phyloP scores from a whole-genome alignment of 2,888 invertebrate genomes.

The Pristionchus exspectatus region DNA sequence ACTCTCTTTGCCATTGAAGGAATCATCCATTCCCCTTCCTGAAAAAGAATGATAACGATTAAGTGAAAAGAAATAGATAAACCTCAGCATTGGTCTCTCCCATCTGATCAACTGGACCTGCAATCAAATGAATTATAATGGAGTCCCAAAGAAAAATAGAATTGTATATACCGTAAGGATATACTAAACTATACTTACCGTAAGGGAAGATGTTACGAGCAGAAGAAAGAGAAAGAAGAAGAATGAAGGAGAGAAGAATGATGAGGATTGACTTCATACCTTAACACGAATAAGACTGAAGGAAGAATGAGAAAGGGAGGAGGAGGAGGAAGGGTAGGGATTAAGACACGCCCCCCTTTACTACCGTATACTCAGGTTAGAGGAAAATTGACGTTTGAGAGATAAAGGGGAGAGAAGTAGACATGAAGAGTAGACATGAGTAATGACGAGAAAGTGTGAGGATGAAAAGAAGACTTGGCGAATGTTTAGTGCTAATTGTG shows the following conservation, averaged over 20 bases:
- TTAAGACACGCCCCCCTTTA: neutral
- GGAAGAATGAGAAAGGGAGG: neutral
- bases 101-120: neutral
- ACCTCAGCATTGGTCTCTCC: constrained; percentile 10
- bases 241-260: constrained; percentile 10
- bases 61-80: neutral
- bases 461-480: neutral
- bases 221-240: neutral
- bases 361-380: constrained; percentile 39
- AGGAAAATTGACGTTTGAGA: constrained; percentile 30
- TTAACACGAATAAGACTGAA: neutral
- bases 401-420: neutral
- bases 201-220: neutral
- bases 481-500: constrained; percentile 27
- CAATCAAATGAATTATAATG: neutral
- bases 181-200: neutral
- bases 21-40: constrained; percentile 34
- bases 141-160: too few relatives aligned
- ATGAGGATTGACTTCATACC: neutral
- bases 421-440: neutral
- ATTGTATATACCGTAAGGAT: too few relatives aligned
- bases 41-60: neutral
- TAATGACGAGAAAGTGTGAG: neutral
- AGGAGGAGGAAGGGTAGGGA: neutral
- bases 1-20: constrained; percentile 44